A percentile compares a stretch with the other conserved stretches of the same genome.
These are phyloP conservation scores for Sinosuthora webbiana DNA, from an alignment of 2,113 vertebrate genomes.

Conservation along the genomic window DNA sequence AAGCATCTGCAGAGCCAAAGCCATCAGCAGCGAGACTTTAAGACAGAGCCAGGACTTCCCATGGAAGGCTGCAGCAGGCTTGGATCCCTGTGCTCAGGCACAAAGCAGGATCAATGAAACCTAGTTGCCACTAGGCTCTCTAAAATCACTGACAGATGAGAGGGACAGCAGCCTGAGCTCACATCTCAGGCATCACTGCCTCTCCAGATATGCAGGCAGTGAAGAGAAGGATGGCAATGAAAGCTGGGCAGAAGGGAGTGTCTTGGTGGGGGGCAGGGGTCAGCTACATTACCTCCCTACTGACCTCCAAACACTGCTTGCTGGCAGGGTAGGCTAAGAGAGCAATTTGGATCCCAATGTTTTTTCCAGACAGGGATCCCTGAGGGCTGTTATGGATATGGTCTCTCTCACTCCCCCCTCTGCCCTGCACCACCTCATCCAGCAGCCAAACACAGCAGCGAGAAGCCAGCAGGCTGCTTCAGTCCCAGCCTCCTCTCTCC, in stretches of 20 bases:
- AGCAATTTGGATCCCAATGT: not conserved
- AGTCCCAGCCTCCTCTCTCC: slow-evolving; percentile 49
- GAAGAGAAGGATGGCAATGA: not conserved
- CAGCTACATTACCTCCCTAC: not conserved
- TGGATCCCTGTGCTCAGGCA: not conserved
- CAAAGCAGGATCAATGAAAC: not conserved
- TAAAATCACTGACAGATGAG: not conserved
- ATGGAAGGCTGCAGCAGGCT: not conserved
- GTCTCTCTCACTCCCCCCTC: not conserved
- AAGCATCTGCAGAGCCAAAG: not conserved
- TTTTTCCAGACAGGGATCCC: not conserved
- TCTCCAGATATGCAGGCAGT: not conserved
- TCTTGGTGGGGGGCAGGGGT: not conserved
- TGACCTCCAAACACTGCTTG: not conserved
- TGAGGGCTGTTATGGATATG: not conserved
- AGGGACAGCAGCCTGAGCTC: not conserved
- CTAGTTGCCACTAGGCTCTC: not conserved
- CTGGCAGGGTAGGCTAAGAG: not conserved
- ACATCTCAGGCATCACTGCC: not conserved
- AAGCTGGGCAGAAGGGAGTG: not conserved
- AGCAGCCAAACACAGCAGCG: not conserved
- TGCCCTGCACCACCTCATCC: not conserved
- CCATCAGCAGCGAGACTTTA: not conserved
- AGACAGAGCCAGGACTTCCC: not conserved
- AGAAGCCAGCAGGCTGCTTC: slow-evolving; percentile 41